Evolutionary conservation across 1,140 invertebrate species (phyloP).

Genomic region (Araneus ventricosus): DNA sequence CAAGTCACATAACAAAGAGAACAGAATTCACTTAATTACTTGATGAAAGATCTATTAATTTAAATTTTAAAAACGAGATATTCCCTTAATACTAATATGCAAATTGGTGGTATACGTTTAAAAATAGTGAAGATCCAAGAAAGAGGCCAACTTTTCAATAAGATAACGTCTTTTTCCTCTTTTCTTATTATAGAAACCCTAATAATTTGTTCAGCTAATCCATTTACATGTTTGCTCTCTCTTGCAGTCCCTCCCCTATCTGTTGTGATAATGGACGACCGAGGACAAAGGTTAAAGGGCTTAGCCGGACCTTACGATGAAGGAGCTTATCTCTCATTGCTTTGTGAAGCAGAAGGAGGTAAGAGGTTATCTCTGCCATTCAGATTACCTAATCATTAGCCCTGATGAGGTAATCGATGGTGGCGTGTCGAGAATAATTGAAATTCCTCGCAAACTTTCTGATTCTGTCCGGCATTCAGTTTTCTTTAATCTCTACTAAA

Average conservation of each 20-base stretch:
- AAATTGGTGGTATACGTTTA: no score
- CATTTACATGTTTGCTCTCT: slow-evolving; percentile 30
- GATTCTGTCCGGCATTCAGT: background rate
- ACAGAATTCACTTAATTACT: no score
- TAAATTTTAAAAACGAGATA: no score
- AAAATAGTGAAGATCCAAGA: no score
- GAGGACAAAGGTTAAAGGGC: slow-evolving; percentile 88
- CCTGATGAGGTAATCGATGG: slow-evolving; percentile 29
- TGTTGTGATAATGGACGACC: slow-evolving; percentile 91
- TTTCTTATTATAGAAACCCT: background rate
- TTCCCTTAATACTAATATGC: no score
- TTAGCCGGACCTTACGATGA: slow-evolving; percentile 92
- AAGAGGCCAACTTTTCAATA: no score
- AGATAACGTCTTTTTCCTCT: no score
- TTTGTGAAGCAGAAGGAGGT: slow-evolving; percentile 94
- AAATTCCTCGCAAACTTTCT: slow-evolving; percentile 21
- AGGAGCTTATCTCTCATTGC: slow-evolving; percentile 89
- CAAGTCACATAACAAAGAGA: no score
- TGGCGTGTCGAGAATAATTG: slow-evolving; percentile 34
- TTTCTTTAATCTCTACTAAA: slow-evolving; percentile 24
- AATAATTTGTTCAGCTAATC: background rate
- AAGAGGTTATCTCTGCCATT: slow-evolving; percentile 79
- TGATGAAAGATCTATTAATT: no score
- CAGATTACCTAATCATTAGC: slow-evolving; percentile 48
- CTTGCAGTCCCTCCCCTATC: slow-evolving; percentile 88